Evolutionary conservation across 2,797 vertebrate genomes (phyloP), one percentile per base, ranked within the genome.

Genomic region (Macroramphosus scolopax): DNA sequence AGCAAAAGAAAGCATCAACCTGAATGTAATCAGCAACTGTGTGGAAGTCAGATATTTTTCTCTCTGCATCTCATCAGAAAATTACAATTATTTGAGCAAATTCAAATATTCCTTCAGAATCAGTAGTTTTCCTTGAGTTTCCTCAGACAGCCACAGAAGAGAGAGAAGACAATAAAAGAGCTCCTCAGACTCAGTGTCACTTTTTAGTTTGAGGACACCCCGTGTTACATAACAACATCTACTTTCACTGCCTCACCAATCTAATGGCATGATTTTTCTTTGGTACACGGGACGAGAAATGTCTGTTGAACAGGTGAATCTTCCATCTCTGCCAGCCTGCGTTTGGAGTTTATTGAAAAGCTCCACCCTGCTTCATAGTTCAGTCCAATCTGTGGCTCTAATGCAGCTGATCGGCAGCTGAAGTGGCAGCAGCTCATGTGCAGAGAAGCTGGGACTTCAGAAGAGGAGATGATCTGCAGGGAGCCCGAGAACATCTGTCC

Each of bases 301-400:
- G 17, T 33, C n/a, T 45, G 59, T 48, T 44, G 28, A 65, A 63
- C 70, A 77, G 72, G 66, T 78, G 66, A 72, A 74, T 56, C 42
- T 53, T 71, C 36, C 6, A 42, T 63, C 29, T 40, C 39, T 40
- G 24, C 31, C 33, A 18, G 58, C 52, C 33, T 50, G 35, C 41
- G 62, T 58, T 47, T 71, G 43, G 33, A 63, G 33, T 6, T 4
- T 45, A 43, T 53, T 26, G n/a, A 29, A 30, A 12, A 52, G 69
- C 73, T 52, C 74, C 75, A 5, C 83, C 78, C 55, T 49, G 26
- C 47, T 59, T 36, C 59, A 2, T 2, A 3, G 43, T 43, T 45
- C 30, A n/a, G 22, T 22, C 65, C 72, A 75, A 66, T 77, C 62
- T 20, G 45, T 31, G 44, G 53, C 61, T 17, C 20, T 48, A 40